Evolutionary conservation across 2,888 invertebrate species (phyloP), one percentile per base, ranked within the genome.

Genomic region (Melanotus villosus): DNA sequence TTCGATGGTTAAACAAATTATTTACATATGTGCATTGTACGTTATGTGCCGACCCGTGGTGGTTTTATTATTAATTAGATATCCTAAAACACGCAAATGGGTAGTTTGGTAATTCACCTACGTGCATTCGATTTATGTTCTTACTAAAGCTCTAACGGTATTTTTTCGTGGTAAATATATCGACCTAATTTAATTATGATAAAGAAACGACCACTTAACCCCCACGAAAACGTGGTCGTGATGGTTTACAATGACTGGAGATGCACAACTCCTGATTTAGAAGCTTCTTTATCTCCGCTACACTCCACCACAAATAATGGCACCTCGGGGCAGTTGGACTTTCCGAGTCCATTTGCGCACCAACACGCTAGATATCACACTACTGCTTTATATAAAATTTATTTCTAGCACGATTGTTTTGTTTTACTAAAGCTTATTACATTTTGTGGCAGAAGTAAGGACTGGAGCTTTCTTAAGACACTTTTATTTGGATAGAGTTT

Each of bases 271-370:
- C 64, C 70, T 63, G 71, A 73, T 73, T 68, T 73, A 67, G 69
- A 54, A 71, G 73, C 70, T 65, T 59, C 70, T 73, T 72, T 73
- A 72, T 73, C 73, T 73, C 70, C 72, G 56, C 70, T 66, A 72
- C 68, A 64, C 60, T 65, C 72, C 73, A 75, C 77, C 77, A 68
- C 77, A 74, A 77, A 73, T 77, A 77, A 77, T 77, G 76, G 75
- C 75, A 75, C 77, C 77, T 77, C 73, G 76, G 76, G 77, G 70
- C 71, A 64, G 58, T 59, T 63, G 67, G 58, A 68, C 70, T 71
- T 65, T 68, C 68, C 26, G 66, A 70, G 70, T 71, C 73, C 75
- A 75, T 76, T 73, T 72, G 73, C 74, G 34, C 32, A 52, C 19
- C 32, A 52, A 23, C 52, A 14, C 30, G 52, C 32, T 32, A 52